These are phyloP conservation scores for Leptopterna dolabrata DNA, from an alignment of 2,888 invertebrate species.

Conservation along the genomic window DNA sequence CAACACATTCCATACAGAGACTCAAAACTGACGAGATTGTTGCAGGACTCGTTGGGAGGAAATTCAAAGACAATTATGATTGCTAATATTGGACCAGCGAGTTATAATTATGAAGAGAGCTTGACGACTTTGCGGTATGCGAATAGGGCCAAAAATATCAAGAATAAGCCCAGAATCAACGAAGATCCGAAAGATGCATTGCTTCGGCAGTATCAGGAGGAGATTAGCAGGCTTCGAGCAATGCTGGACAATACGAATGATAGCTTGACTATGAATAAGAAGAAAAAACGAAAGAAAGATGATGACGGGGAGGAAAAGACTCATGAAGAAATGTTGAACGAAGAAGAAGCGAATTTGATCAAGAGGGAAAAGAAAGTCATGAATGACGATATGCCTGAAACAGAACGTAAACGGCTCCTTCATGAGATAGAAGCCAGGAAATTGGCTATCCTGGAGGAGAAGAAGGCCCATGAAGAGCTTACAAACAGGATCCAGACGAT, in stretches of 20 bases:
- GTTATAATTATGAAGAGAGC: conserved; percentile 97
- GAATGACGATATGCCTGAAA: conserved; percentile 62
- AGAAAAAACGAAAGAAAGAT: conserved; percentile 52
- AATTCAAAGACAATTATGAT: conserved; percentile 99
- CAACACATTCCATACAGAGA: conserved; percentile 97
- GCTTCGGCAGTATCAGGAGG: conserved; percentile 93
- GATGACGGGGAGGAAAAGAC: conserved; percentile 49
- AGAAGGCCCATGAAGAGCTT: conserved; percentile 78
- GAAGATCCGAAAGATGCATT: conserved; percentile 99
- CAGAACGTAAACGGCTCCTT: conserved; percentile 66
- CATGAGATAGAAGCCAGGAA: conserved; percentile 67
- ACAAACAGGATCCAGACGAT: conserved; percentile 83
- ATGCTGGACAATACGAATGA: conserved; percentile 47
- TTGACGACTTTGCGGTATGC: conserved; percentile 96
- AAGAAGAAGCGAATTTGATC: conserved; percentile 62
- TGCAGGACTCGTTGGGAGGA: conserved; percentile 94
- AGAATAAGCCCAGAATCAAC: conserved; percentile 97
- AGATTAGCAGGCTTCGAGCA: conserved; percentile 80
- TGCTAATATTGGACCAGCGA: conserved; percentile 97
- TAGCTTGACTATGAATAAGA: conserved; percentile 48
- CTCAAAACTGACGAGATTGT: conserved; percentile 93
- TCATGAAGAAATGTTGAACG: conserved; percentile 64
- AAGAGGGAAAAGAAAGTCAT: conserved; percentile 61
- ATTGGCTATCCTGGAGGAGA: conserved; percentile 67
- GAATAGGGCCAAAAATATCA: conserved; percentile 97